phyloP scores from a whole-genome alignment of 2,797 vertebrate genomes.

The Gallirallus australis region DNA sequence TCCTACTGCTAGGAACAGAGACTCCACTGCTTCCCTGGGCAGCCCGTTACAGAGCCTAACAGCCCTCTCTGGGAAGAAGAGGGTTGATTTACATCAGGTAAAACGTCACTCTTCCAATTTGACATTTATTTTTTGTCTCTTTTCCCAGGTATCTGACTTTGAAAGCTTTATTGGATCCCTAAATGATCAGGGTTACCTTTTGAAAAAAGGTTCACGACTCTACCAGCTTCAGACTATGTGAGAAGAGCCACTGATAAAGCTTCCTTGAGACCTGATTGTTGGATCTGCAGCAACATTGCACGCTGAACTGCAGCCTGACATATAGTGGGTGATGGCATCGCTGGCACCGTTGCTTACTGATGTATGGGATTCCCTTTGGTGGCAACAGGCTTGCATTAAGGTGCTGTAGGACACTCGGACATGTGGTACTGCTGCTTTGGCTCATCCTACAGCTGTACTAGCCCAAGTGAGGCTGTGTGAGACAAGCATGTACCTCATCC shows the following conservation, averaged over 20 bases:
- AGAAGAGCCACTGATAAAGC: neutral
- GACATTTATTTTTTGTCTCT: neutral
- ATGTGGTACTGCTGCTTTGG: neutral
- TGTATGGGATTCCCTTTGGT: neutral
- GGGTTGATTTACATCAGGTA: neutral
- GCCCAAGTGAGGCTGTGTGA: neutral
- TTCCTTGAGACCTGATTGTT: rapidly evolving
- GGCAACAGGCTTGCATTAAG: neutral
- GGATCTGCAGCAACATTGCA: neutral
- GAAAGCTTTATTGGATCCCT: slow-evolving; percentile 92
- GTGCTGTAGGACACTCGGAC: rapidly evolving
- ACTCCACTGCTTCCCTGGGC: too few relatives aligned
- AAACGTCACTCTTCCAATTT: neutral
- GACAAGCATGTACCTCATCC: rapidly evolving
- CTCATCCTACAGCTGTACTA: neutral
- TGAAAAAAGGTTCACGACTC: slow-evolving; percentile 91
- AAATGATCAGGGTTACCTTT: slow-evolving; percentile 95
- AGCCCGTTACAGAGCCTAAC: too few relatives aligned
- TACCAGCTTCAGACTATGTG: slow-evolving; percentile 95
- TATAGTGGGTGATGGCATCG: rapidly evolving
- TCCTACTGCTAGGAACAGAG: too few relatives aligned
- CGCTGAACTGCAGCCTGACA: neutral
- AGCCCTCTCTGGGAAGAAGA: too few relatives aligned
- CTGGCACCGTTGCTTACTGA: rapidly evolving
- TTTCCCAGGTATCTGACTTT: slow-evolving; percentile 89